These are phyloP conservation scores for Melanaphis sacchari DNA, from an alignment of 1,140 invertebrate species.

Conservation along the genomic window DNA sequence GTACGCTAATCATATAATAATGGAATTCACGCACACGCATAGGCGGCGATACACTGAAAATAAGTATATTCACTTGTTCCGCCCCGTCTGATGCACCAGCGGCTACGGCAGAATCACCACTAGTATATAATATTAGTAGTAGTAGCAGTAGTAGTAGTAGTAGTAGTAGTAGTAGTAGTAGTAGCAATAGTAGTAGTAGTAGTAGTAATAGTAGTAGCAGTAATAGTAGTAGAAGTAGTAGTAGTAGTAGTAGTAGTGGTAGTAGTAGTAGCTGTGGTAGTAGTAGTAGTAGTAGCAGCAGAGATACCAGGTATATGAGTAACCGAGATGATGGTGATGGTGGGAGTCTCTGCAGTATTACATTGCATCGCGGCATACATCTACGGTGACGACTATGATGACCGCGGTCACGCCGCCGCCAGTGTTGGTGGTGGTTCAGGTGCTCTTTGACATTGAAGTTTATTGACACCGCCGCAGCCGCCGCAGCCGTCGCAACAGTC, in stretches of 20 bases:
- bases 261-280: neutral
- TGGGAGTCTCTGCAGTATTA: neutral
- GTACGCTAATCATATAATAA: neutral
- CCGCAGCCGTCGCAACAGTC: neutral
- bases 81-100: neutral
- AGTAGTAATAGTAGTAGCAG: neutral
- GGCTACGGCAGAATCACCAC: neutral
- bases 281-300: neutral
- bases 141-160: neutral
- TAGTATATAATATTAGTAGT: neutral
- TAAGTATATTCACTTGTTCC: neutral
- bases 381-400: neutral
- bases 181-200: no score
- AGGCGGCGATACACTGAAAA: neutral
- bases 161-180: neutral
- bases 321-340: neutral
- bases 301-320: neutral
- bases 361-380: neutral
- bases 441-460: slow-evolving; percentile 58
- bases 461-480: slow-evolving; percentile 44
- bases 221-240: neutral
- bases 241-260: neutral
- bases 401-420: neutral
- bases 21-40: neutral
- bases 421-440: slow-evolving; percentile 1